Conservation (phyloP, 2,113 vertebrate genomes). For the Stomatorhinus ivindoensis region DNA sequence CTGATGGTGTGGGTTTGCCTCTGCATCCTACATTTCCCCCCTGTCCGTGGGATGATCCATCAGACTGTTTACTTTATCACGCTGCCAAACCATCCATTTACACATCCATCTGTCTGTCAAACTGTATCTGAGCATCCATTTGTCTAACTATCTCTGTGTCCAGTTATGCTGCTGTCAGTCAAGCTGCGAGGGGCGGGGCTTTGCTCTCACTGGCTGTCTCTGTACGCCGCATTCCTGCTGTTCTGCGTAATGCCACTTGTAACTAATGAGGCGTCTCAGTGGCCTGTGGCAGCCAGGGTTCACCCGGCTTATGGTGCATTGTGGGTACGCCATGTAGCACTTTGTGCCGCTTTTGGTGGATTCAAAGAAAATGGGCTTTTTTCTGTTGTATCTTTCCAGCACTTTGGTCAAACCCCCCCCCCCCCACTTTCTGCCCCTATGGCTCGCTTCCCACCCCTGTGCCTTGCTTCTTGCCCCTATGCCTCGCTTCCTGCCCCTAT, state of each 20-base stretch:
- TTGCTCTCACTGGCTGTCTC: conserved; percentile 34
- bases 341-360: not conserved
- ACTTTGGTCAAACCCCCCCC: not conserved
- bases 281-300: conserved; percentile 6
- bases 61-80: conserved; percentile 72
- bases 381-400: not conserved
- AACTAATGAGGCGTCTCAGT: not conserved
- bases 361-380: not conserved
- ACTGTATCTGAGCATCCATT: conserved; percentile 66
- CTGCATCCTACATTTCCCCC: conserved; percentile 42
- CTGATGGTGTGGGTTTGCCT: conserved; percentile 45
- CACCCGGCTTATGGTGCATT: not conserved
- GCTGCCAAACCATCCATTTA: conserved; percentile 69
- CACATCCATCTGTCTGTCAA: conserved; percentile 68
- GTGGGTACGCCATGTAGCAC: not conserved
- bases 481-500: not conserved
- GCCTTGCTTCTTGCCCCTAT: not conserved
- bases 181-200: conserved; percentile 24
- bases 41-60: conserved; percentile 67
- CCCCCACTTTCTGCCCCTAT: not conserved
- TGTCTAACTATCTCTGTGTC: conserved; percentile 64
- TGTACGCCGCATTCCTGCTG: not conserved
- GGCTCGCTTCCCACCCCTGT: not conserved
- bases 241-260: conserved; percentile 37
- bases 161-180: conserved; percentile 61